Percentiles rank a stretch among this genome's conserved stretches.
phyloP scores from a whole-genome alignment of 2,113 vertebrate species.

The Thalassoma bifasciatum region DNA sequence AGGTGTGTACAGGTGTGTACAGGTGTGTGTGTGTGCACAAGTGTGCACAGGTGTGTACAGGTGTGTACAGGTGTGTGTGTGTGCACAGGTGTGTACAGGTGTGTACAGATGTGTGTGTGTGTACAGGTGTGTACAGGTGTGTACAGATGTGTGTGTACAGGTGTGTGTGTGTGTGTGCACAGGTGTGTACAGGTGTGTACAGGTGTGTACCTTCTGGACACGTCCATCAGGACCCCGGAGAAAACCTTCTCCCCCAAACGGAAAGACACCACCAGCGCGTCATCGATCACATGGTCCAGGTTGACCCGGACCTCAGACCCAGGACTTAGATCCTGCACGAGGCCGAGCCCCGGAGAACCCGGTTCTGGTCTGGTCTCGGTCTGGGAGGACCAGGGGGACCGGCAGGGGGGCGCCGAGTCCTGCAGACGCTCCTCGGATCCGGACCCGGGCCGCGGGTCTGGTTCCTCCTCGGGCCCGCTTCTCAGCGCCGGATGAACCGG shows the following conservation, averaged over 20 bases:
- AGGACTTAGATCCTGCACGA: constrained; percentile 82
- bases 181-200: no score
- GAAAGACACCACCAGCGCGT: constrained; percentile 97
- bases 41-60: no score
- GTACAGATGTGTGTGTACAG: no score
- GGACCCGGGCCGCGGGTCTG: constrained; percentile 24
- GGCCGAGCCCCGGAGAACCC: not conserved
- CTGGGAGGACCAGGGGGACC: constrained; percentile 23
- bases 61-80: no score
- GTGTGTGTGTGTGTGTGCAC: no score
- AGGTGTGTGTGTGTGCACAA: no score
- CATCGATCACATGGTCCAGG: constrained; percentile 98
- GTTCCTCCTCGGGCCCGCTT: constrained; percentile 31
- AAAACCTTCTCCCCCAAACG: constrained; percentile 93
- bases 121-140: no score
- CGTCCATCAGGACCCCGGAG: constrained; percentile 97
- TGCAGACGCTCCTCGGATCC: constrained; percentile 25
- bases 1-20: no score
- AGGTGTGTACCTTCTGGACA: constrained; percentile 94
- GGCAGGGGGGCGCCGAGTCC: constrained; percentile 47
- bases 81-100: no score
- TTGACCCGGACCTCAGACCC: constrained; percentile 95
- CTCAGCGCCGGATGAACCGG: constrained; percentile 36
- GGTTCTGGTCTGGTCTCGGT: not conserved
- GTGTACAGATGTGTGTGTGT: no score